Base-by-base conservation (phyloP, 2,797 vertebrate species). In the Rhyacichthys aspro region DNA sequence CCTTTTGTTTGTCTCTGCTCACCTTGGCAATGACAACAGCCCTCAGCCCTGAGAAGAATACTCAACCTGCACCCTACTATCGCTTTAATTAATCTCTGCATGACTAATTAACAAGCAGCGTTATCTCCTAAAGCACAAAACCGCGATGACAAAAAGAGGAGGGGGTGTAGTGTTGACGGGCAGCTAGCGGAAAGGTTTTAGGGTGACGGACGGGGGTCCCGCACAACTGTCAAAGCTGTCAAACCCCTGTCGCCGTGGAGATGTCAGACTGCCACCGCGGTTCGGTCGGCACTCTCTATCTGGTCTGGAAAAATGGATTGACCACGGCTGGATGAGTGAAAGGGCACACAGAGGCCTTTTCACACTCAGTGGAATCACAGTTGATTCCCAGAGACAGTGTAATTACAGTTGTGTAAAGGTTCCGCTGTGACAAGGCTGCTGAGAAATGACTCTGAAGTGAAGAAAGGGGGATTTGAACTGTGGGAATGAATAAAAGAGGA, bases 61-160 rank as follows among this genome's bases (percentile, higher is more conserved):
- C 75, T 74, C 67, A 79, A 68, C 63, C 62, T 56, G 12, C 79
- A 76, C 72, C 70, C 62, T 61, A 41, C 17, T 83, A 90, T 90
- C 89, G 63, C 67, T 76, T 78, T 80, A 89, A 88, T 89, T 87
- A 80, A 91, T 91, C 88, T 90, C 75, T 58, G 84, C 82, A 84
- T 88, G 79, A 60, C 75, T 90, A 91, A 92, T 90, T 88, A 91
- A 88, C 81, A 81, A 74, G 57, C 57, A 38, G 63, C 70, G 74
- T 83, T 88, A 88, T 86, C 87, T 62, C 49, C 59, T 36, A 19
- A 43, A 59, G 52, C 63, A 52, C 50, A 32, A 69, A 73, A 69
- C 66, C 18, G 58, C 2, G 52, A 66, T 58, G 81, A 77, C 61
- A 59, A 44, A 43, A 15, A 43, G 23, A 41, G 11, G 33, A 2